A percentile compares a stretch with the other conserved stretches of the same genome.
Conservation (phyloP, 2,113 vertebrate species). For the Arizona elegans region DNA sequence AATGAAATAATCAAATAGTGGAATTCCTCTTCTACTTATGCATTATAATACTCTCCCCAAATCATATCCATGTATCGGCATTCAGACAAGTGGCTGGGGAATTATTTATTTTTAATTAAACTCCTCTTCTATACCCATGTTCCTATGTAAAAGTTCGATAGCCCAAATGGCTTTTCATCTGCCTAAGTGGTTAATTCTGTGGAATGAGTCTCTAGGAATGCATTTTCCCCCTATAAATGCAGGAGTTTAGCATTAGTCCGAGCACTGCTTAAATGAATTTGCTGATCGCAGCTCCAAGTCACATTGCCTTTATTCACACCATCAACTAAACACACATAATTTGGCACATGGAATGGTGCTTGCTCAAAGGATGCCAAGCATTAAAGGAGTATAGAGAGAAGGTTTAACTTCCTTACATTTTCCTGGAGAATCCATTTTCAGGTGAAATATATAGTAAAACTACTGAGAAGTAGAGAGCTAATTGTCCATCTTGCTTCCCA, state of each 20-base stretch:
- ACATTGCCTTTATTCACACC: conserved; percentile 24
- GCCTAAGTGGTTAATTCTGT: conserved; percentile 48
- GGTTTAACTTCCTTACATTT: conserved; percentile 38
- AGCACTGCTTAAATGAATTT: conserved; percentile 43
- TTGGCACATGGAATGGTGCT: background rate
- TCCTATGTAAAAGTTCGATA: conserved; percentile 41
- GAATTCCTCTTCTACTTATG: background rate
- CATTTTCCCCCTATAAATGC: conserved; percentile 47
- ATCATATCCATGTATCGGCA: conserved; percentile 1
- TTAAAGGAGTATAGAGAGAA: conserved; percentile 27
- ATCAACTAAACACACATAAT: conserved; percentile 1
- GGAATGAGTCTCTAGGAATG: conserved; percentile 45
- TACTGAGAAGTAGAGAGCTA: background rate
- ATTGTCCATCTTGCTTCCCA: conserved; percentile 24
- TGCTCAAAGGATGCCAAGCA: conserved; percentile 32
- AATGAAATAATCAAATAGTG: background rate
- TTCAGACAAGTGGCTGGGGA: conserved; percentile 28
- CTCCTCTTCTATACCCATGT: conserved; percentile 32
- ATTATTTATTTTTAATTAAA: conserved; percentile 56
- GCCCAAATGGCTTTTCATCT: conserved; percentile 39
- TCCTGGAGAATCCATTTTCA: conserved; percentile 38
- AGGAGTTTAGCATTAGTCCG: conserved; percentile 44
- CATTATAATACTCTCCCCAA: background rate
- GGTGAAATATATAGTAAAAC: conserved; percentile 54
- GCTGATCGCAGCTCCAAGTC: conserved; percentile 23